Conservation (phyloP, 1,140 invertebrate genomes). For the Octopus bimaculoides region DNA sequence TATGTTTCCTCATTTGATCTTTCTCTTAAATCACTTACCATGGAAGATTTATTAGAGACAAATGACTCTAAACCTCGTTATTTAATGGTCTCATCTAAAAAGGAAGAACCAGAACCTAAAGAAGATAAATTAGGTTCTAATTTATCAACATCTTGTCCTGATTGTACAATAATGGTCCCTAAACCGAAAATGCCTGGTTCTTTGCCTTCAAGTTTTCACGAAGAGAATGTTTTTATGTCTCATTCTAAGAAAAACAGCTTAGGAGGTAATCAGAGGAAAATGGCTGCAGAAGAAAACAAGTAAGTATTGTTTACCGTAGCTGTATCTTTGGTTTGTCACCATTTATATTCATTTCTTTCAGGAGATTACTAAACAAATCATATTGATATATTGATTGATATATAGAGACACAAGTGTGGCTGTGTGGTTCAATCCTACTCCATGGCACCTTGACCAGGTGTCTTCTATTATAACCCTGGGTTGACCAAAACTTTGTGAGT, state of each 20-base stretch:
- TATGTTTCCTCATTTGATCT: slow-evolving; percentile 72
- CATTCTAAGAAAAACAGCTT: neutral
- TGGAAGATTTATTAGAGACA: slow-evolving; percentile 82
- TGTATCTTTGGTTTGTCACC: neutral
- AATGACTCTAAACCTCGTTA: slow-evolving; percentile 74
- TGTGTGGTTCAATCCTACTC: too few species aligned
- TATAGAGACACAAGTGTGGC: too few species aligned
- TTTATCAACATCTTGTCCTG: slow-evolving; percentile 82
- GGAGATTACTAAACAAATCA: too few species aligned
- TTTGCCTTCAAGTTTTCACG: slow-evolving; percentile 48
- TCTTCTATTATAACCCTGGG: too few species aligned
- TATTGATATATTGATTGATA: too few species aligned
- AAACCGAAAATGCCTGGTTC: slow-evolving; percentile 49
- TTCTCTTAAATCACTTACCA: slow-evolving; percentile 75
- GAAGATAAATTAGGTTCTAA: slow-evolving; percentile 55
- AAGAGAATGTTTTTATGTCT: slow-evolving; percentile 14
- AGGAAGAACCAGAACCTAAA: slow-evolving; percentile 22
- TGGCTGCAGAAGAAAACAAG: neutral
- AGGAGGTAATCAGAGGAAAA: neutral
- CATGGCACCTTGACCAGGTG: too few species aligned
- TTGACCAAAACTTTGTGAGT: too few species aligned
- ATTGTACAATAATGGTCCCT: slow-evolving; percentile 58
- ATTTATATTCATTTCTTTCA: neutral
- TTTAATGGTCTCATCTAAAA: slow-evolving; percentile 66
- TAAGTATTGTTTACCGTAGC: neutral